Base-by-base conservation (phyloP, 1,140 invertebrate species). In the Aphelenchoides avenae region DNA sequence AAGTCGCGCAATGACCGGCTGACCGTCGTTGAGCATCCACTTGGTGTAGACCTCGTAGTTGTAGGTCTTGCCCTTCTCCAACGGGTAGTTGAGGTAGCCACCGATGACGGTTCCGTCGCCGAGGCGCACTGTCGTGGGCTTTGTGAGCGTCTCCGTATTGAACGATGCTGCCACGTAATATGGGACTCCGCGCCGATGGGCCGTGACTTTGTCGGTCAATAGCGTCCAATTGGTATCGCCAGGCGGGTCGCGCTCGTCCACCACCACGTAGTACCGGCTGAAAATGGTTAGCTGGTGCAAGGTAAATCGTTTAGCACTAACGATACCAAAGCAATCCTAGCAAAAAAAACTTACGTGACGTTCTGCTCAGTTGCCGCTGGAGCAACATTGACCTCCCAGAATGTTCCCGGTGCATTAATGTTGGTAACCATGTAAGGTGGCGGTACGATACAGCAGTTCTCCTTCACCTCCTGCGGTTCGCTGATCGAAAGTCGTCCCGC, bases 1-100 rank as follows among this genome's bases (percentile, higher is more conserved):
- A 15, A 68, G 39, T 44, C 71, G 53, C 20, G 57, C 73, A 31
- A 72, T 54, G 6, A 75, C 56, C 9, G 73, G 73, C 47, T 71
- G 68, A 24, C 58, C 57, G 22, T 55, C 69, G 37, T 64, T 59
- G 1, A 75, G 37, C 33, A 64, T 60, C 73, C 73, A 75, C 24
- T 69, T 66, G 2, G 72, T 73, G 47, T 73, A 75, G 20, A 77
- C 61, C 49, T 75, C 75, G 46, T 76, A 75, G 44, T 77, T 77
- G 61, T 77, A 76, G 18, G 68, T 76, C 26, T 71, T 75, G 22
- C 70, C 75, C 51, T 76, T 77, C 9, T 59, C 56, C 13, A 75
- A 47, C 29, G 73, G 73, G 50, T 75, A 75, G 50, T 75, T 75
- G 37, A 75, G 43, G 36, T 77, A 75, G 15, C 73, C 73, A 13